phyloP scores from a whole-genome alignment of 2,888 invertebrate species.

The Agrotis exclamationis region DNA sequence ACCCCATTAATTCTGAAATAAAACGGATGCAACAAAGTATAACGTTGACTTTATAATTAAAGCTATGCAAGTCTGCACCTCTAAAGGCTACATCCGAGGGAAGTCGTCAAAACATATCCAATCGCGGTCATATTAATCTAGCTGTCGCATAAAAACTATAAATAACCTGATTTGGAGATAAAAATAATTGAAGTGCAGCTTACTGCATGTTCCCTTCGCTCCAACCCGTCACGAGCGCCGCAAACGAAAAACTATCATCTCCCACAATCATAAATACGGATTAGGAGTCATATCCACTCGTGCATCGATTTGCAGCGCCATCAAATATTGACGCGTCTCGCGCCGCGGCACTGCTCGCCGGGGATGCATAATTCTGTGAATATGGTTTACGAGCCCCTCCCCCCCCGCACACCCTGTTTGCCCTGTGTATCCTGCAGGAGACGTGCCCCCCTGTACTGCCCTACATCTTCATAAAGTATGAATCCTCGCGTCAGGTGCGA shows the following conservation, averaged over 20 bases:
- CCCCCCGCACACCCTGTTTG: slow-evolving; percentile 32
- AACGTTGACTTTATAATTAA: slow-evolving; percentile 8
- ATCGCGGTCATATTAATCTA: slow-evolving; percentile 32
- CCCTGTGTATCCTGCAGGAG: slow-evolving; percentile 55
- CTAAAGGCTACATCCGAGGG: slow-evolving; percentile 22
- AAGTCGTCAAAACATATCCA: slow-evolving; percentile 42
- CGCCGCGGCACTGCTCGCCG: slow-evolving; percentile 73
- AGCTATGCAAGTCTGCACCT: slow-evolving; percentile 13
- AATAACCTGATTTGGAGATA: slow-evolving; percentile 56
- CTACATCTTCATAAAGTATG: slow-evolving; percentile 86
- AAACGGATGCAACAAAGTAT: slow-evolving; percentile 31
- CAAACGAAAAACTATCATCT: slow-evolving; percentile 62
- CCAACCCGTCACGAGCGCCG: slow-evolving; percentile 36
- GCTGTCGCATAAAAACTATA: slow-evolving; percentile 50
- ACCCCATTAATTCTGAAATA: slow-evolving; percentile 9
- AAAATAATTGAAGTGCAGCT: slow-evolving; percentile 56
- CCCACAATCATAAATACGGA: slow-evolving; percentile 77
- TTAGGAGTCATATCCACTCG: slow-evolving; percentile 72
- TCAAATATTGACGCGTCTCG: slow-evolving; percentile 85
- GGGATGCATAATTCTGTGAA: slow-evolving; percentile 83
- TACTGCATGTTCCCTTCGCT: slow-evolving; percentile 32
- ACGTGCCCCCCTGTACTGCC: slow-evolving; percentile 57
- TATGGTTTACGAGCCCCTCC: slow-evolving; percentile 77
- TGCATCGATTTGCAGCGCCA: slow-evolving; percentile 84
- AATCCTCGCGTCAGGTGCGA: slow-evolving; percentile 88